These are phyloP conservation scores for Mactra quadrangularis DNA, from an alignment of 1,140 invertebrate species.

Conservation along the genomic window DNA sequence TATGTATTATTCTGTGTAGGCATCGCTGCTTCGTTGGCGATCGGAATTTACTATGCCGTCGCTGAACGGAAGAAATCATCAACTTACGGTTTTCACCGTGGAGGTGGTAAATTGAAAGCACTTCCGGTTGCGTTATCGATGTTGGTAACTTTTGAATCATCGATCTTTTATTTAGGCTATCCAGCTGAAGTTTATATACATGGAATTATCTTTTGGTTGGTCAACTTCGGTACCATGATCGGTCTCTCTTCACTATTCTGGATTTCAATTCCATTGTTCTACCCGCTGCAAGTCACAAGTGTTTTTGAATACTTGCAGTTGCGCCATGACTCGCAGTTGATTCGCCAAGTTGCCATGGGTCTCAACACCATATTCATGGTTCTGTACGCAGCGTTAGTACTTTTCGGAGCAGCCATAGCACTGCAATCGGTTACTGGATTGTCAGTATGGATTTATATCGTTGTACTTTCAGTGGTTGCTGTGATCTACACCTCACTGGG, in stretches of 20 bases:
- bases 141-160: slow-evolving; percentile 43
- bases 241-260: slow-evolving; percentile 13
- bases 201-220: slow-evolving; percentile 10
- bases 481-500: slow-evolving; percentile 37
- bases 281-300: slow-evolving; percentile 36
- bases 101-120: slow-evolving; percentile 24
- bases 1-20: background rate
- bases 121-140: slow-evolving; percentile 40
- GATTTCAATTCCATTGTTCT: slow-evolving; percentile 39
- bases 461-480: slow-evolving; percentile 11
- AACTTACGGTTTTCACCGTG: slow-evolving; percentile 21
- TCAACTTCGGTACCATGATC: slow-evolving; percentile 9
- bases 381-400: slow-evolving; percentile 24
- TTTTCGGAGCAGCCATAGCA: slow-evolving; percentile 27
- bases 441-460: slow-evolving; percentile 14
- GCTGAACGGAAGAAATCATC: slow-evolving; percentile 13
- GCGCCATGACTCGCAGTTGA: slow-evolving; percentile 1
- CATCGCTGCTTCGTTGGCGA: slow-evolving; percentile 7
- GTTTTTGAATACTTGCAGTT: slow-evolving; percentile 43
- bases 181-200: slow-evolving; percentile 33
- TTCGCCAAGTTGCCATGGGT: slow-evolving; percentile 18
- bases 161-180: slow-evolving; percentile 37
- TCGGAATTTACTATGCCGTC: background rate
- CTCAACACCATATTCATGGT: background rate
- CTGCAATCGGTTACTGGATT: slow-evolving; percentile 23